Base-by-base conservation (phyloP, 2,797 vertebrate species). In the Yasuhikotakia modesta region DNA sequence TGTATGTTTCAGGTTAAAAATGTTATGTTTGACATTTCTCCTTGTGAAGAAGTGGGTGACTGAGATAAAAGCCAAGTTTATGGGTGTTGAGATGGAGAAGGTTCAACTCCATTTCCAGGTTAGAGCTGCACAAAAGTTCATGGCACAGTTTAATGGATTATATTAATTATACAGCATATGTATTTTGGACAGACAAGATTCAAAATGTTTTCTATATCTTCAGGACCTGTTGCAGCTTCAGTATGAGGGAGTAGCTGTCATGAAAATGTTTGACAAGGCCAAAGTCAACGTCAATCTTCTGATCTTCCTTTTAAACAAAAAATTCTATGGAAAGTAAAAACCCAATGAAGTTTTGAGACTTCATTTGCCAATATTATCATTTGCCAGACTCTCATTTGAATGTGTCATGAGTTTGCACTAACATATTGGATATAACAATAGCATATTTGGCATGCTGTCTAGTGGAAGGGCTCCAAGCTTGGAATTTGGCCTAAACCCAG, bases 251-350 rank as follows among this genome's bases (percentile, higher is more conserved):
- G 96, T 99, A 58, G 94, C 98, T 3, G 97, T 99, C 82, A 99
- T 99, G 98, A 99, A 98, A 91, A 99, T 99, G 94, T 99, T 99
- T 12, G 97, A 97, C 86, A 98, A 96, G 89, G 97, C 96, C 68
- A 99, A 97, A 94, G 94, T 99, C 35, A 99, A 99, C 1, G 98
- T 99, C 70, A 99, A 99, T 86, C 92, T 99, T 70, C 94, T 99
- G 22, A 97, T 99, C 85, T 99, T 97, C 88, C 93, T 99, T 85
- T 94, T 99, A 63, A 99, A 99, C 91, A 98, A 95, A 89, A 99
- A 99, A 85, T 99, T 99, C 90, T 98, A 99, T 2, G 97, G 96
- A 73, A 99, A 98, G 91, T 99, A 83, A 96, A 30, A 65, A 45
- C 8, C 21, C 1, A 43, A 14, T 35, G 17, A n/a, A 27, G 35